phyloP scores from a whole-genome alignment of 2,888 invertebrate genomes.

The Lamellibrachia columna region DNA sequence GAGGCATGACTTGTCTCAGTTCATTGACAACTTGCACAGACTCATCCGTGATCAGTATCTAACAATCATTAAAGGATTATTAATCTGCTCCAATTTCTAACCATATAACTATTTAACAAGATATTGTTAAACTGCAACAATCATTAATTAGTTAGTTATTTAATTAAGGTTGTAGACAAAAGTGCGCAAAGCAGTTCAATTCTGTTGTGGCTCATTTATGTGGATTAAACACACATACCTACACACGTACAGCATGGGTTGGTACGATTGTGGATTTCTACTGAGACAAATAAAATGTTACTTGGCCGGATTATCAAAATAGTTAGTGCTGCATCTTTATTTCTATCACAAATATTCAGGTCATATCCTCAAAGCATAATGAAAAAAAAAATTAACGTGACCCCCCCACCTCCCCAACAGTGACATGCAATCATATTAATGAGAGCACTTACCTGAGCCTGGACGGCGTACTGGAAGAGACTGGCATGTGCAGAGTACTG shows the following conservation, averaged over 20 bases:
- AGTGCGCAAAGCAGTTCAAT: too few species aligned
- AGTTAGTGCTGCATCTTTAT: neutral
- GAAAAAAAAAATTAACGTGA: neutral
- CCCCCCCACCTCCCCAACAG: neutral
- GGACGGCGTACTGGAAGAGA: constrained; percentile 57
- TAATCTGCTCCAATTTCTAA: too few species aligned
- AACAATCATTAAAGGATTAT: neutral
- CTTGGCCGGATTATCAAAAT: neutral
- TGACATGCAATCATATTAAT: neutral
- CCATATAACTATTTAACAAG: too few species aligned
- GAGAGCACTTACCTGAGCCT: constrained; percentile 54
- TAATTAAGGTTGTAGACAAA: too few species aligned
- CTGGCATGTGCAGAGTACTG: constrained; percentile 56
- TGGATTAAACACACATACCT: too few species aligned
- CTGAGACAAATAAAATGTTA: neutral
- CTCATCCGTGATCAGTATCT: constrained; percentile 57
- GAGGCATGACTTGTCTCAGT: constrained; percentile 49
- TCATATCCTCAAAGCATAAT: neutral
- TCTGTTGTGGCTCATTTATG: too few species aligned
- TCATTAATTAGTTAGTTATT: too few species aligned
- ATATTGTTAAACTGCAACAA: too few species aligned
- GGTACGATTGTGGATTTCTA: neutral
- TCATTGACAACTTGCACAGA: constrained; percentile 48
- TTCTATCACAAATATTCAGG: too few species aligned
- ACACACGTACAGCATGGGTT: too few species aligned